These are phyloP conservation scores for Sebastes hubbsi DNA, from an alignment of 2,797 vertebrate genomes.

Conservation along the genomic window DNA sequence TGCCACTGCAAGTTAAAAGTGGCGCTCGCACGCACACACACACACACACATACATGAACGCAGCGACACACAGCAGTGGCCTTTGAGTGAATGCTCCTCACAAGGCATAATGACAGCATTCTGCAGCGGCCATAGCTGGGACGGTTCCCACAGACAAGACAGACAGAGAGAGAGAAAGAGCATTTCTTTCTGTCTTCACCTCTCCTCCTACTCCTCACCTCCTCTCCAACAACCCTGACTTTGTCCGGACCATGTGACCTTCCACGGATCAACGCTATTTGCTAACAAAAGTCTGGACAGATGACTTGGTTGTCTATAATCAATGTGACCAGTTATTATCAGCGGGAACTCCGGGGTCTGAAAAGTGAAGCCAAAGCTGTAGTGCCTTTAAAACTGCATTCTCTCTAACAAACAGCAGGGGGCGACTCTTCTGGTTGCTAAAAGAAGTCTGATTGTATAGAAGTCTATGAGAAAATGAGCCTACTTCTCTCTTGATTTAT, in stretches of 20 bases:
- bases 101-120: slow-evolving; percentile 83
- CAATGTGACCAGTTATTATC: not conserved
- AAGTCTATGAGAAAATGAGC: no score
- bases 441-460: no score
- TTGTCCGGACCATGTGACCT: slow-evolving; percentile 68
- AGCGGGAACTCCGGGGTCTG: no score
- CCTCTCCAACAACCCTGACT: slow-evolving; percentile 72
- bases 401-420: no score
- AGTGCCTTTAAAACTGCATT: no score
- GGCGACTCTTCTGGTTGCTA: no score
- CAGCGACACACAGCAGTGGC: slow-evolving; percentile 66
- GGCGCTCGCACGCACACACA: not conserved
- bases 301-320: slow-evolving; percentile 2
- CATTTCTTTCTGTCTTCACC: slow-evolving; percentile 76
- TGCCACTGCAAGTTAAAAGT: slow-evolving; percentile 39
- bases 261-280: slow-evolving; percentile 34
- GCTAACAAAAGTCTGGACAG: slow-evolving; percentile 4
- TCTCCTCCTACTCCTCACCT: slow-evolving; percentile 73
- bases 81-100: slow-evolving; percentile 71
- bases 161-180: slow-evolving; percentile 67
- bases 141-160: slow-evolving; percentile 84
- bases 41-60: slow-evolving; percentile 43
- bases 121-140: slow-evolving; percentile 70
- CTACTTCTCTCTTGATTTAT: no score
- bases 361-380: no score